Evolutionary conservation across 2,888 invertebrate genomes (phyloP).

Genomic region (Diloba caeruleocephala): DNA sequence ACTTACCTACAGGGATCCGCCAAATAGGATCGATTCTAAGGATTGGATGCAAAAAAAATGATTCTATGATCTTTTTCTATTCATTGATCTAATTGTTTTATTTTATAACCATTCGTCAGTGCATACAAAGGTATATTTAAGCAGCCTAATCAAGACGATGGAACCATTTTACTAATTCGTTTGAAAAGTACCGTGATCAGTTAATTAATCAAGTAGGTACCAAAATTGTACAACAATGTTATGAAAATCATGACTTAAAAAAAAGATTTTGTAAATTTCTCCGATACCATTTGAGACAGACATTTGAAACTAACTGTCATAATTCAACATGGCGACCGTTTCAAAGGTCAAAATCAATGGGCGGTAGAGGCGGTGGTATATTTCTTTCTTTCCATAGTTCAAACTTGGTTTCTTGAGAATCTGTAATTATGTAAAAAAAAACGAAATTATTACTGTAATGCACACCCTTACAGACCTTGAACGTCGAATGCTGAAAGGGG

Average conservation of each 20-base stretch:
- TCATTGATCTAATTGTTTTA: not conserved
- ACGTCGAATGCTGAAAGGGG: no score
- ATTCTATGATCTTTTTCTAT: no score
- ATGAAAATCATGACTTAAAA: not conserved
- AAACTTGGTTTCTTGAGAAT: slow-evolving; percentile 72
- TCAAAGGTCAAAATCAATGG: slow-evolving; percentile 68
- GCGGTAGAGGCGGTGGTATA: slow-evolving; percentile 68
- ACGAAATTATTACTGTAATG: not conserved
- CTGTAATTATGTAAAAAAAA: slow-evolving; percentile 49
- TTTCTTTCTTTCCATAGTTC: slow-evolving; percentile 65
- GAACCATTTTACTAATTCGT: no score
- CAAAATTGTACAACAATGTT: not conserved
- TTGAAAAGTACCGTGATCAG: no score
- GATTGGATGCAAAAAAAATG: not conserved
- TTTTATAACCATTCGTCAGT: no score
- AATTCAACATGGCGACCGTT: slow-evolving; percentile 7
- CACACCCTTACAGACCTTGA: no score
- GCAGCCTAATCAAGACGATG: no score
- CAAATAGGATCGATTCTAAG: not conserved
- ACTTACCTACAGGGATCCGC: not conserved
- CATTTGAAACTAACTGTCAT: slow-evolving; percentile 15
- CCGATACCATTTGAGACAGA: not conserved
- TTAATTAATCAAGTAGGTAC: not conserved
- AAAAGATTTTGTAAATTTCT: not conserved
- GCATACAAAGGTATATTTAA: no score